Evolutionary conservation across 1,140 invertebrate genomes (phyloP).

Genomic region (Bombyx mandarina): DNA sequence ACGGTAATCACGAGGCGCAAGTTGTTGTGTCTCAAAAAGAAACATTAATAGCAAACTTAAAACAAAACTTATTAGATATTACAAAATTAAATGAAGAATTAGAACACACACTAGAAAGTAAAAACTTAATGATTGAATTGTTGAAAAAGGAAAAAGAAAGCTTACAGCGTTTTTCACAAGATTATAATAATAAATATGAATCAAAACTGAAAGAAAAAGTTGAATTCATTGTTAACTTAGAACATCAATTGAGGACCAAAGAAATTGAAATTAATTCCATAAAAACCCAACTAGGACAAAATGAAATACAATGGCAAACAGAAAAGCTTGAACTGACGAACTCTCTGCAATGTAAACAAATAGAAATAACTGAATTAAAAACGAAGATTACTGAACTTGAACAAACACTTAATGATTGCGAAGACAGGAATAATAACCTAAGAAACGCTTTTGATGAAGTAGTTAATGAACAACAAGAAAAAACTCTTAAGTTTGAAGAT

Average conservation of each 20-base stretch:
- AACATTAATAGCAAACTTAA: constrained; percentile 15
- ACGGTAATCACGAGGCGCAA: constrained; percentile 9
- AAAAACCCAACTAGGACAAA: background rate
- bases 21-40: constrained; percentile 17
- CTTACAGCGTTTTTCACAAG: constrained; percentile 26
- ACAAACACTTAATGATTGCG: background rate
- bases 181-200: constrained; percentile 30
- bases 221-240: constrained; percentile 22
- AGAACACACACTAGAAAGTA: constrained; percentile 24
- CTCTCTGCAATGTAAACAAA: no score
- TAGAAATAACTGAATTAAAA: constrained; percentile 2
- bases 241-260: constrained; percentile 15
- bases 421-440: no score
- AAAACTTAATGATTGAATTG: constrained; percentile 21
- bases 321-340: no score
- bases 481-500: no score
- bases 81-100: constrained; percentile 14
- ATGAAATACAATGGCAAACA: background rate
- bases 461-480: no score
- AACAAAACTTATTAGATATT: constrained; percentile 14
- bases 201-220: constrained; percentile 33
- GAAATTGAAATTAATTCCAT: constrained; percentile 11
- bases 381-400: constrained; percentile 11
- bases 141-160: constrained; percentile 33
- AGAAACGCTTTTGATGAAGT: no score